Base-by-base conservation (phyloP, 2,797 vertebrate species). In the Lepidocolaptes lacrymiger region DNA sequence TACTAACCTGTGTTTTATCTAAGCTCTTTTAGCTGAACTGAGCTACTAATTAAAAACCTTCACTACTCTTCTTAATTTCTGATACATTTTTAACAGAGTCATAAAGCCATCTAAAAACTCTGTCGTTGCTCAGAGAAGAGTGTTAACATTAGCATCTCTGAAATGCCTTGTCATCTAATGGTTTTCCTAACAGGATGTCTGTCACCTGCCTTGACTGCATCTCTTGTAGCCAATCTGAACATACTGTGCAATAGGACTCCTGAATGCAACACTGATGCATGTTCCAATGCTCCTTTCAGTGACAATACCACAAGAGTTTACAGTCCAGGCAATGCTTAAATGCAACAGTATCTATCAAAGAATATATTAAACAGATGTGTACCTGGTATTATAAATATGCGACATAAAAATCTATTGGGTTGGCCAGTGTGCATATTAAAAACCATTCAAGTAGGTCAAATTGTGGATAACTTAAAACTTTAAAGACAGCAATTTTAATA, bases 401-500 rank as follows among this genome's bases (percentile, higher is more conserved):
- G 82, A 89, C 93, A 83, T 55, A 94, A 88, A 94, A 91, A 95
- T 86, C 73, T 91, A 97, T 97, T 88, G 88, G 75, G 56, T 59
- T 97, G 96, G 94, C 92, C 84, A 95, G 88, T 10, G 26, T 66
- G 88, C 81, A 80, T 94, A 93, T 91, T 86, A 97, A 97, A 97
- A 97, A 78, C 56, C 89, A 97, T 96, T 97, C 82, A 77, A 96
- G 93, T 85, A 89, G 95, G 95, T 93, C 96, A 97, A 96, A 96
- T 85, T 91, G 93, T 81, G 68, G 95, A 89, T 89, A 97, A 95
- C 68, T 97, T 97, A 95, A 97, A 97, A 97, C 85, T 97, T 97
- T 96, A 97, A 97, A 97, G 96, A 97, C 83, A 95, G 94, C 59
- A 80, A 97, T 98, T 98, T 97, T 97, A 98, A 98, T 97, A 98